Conservation (phyloP, 2,888 invertebrate species). For the Allygus modestus region DNA sequence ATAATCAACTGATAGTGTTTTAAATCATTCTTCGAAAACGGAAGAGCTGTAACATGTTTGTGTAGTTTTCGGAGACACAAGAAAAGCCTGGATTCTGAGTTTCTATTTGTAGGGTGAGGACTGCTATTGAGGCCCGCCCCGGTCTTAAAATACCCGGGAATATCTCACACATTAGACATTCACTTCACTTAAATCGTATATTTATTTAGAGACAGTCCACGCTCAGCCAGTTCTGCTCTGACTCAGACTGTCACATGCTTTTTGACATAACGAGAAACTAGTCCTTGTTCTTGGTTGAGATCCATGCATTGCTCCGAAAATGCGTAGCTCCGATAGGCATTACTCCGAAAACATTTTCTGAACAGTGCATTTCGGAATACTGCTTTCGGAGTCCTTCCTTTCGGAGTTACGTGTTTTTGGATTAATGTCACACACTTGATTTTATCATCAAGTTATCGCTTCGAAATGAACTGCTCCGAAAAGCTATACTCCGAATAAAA, state of each 20-base stretch:
- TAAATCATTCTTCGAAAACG: too few species aligned
- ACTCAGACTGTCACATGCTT: background rate
- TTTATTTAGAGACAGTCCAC: conserved; percentile 47
- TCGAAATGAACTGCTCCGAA: too few species aligned
- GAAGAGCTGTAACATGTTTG: conserved; percentile 4
- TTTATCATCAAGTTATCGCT: too few species aligned
- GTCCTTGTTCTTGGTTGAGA: conserved; percentile 1
- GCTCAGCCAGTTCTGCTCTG: conserved; percentile 15
- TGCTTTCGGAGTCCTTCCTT: too few species aligned
- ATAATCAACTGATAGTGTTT: too few species aligned
- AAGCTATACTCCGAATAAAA: too few species aligned
- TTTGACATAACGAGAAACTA: conserved; percentile 1
- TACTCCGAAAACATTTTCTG: too few species aligned
- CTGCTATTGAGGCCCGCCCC: conserved; percentile 53
- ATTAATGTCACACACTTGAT: too few species aligned
- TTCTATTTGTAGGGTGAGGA: conserved; percentile 47
- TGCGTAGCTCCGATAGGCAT: too few species aligned
- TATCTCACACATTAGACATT: conserved; percentile 55
- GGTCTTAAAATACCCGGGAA: conserved; percentile 33
- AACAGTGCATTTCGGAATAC: too few species aligned
- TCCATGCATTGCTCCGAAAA: too few species aligned
- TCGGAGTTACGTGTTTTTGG: too few species aligned
- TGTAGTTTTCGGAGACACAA: conserved; percentile 30
- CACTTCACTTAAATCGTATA: conserved; percentile 47
- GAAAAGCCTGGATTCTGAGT: conserved; percentile 52